phyloP scores from a whole-genome alignment of 2,888 invertebrate species.

The Cephus pulcher region DNA sequence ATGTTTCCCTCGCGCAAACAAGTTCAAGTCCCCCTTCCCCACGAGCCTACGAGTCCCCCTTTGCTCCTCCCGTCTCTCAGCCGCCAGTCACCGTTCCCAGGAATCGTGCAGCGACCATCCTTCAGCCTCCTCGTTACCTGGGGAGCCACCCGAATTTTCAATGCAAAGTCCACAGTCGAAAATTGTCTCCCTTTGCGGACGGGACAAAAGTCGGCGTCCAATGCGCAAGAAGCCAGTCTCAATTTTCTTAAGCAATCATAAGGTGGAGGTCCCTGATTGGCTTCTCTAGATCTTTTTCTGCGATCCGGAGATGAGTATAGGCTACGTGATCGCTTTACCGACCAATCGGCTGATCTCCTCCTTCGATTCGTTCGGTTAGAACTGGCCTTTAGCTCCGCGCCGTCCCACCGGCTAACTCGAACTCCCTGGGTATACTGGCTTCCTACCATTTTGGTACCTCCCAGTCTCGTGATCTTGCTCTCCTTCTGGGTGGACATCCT shows the following conservation, averaged over 20 bases:
- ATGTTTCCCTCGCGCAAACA: slow-evolving; percentile 47
- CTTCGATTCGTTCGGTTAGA: background rate
- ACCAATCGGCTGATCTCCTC: background rate
- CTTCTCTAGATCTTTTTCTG: background rate
- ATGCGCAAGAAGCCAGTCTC: slow-evolving; percentile 3
- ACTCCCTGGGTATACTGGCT: too few relatives aligned
- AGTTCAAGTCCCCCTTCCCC: slow-evolving; percentile 18
- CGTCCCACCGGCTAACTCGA: too few relatives aligned
- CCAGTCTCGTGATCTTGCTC: too few relatives aligned
- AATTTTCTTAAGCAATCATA: slow-evolving; percentile 31
- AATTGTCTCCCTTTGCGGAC: too few relatives aligned
- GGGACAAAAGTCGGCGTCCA: background rate
- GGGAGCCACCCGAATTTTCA: too few relatives aligned
- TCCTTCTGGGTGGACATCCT: too few relatives aligned
- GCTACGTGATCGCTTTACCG: slow-evolving; percentile 1
- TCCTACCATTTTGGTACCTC: too few relatives aligned
- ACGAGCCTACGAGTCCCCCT: background rate
- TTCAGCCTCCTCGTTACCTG: too few relatives aligned
- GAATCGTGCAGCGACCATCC: background rate
- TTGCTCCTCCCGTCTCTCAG: background rate
- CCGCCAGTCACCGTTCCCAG: background rate
- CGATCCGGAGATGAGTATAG: background rate
- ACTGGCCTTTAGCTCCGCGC: background rate
- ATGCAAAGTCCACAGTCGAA: too few relatives aligned
- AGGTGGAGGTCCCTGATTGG: background rate